Percentiles rank a stretch among this genome's conserved stretches.
These are phyloP conservation scores for Amphipoea lucens DNA, from an alignment of 2,888 invertebrate genomes.

Conservation along the genomic window DNA sequence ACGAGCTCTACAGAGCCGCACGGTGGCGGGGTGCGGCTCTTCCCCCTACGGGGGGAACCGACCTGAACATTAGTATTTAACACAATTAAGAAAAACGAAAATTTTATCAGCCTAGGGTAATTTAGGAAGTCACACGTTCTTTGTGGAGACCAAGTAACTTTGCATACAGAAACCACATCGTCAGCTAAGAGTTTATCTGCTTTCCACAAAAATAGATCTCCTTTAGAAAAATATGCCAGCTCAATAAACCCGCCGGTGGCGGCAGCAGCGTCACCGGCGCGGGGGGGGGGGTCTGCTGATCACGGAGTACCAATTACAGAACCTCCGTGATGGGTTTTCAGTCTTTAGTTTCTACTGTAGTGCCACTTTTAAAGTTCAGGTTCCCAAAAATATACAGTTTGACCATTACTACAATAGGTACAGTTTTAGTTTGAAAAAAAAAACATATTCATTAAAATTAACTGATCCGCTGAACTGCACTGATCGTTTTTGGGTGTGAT, in stretches of 20 bases:
- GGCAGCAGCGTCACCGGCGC: constrained; percentile 21
- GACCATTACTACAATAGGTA: background rate
- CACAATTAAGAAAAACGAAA: too few species aligned
- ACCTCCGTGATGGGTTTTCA: constrained; percentile 2
- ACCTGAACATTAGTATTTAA: too few species aligned
- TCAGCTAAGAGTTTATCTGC: too few species aligned
- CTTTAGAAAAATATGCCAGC: too few species aligned
- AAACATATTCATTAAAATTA: background rate
- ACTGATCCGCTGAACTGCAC: background rate
- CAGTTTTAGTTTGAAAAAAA: background rate
- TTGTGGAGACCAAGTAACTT: too few species aligned
- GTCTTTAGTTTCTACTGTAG: background rate
- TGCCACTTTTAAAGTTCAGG: background rate
- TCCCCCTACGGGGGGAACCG: too few species aligned
- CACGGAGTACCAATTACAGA: constrained; percentile 2
- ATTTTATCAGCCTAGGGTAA: too few species aligned
- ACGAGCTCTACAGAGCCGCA: too few species aligned
- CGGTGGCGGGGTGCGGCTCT: too few species aligned
- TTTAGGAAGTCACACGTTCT: too few species aligned
- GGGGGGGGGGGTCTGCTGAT: constrained; percentile 8
- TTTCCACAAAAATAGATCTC: too few species aligned
- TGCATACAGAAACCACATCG: too few species aligned
- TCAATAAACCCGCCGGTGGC: constrained; percentile 5
- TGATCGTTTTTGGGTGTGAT: background rate
- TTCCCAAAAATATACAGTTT: background rate